Evolutionary conservation across 2,888 invertebrate species (phyloP).

Genomic region (Boloria selene): DNA sequence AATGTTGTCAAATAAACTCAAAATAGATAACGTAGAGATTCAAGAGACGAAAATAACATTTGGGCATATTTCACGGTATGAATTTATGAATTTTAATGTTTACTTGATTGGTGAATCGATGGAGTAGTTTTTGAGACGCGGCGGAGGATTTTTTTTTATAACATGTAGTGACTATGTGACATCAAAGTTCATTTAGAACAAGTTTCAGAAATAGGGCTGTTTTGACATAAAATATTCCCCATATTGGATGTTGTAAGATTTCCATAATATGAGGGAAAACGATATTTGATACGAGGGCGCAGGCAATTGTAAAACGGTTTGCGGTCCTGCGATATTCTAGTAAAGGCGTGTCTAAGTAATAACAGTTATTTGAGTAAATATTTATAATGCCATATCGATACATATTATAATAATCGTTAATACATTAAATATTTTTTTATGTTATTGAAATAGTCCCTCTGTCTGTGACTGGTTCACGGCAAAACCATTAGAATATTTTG

Average conservation of each 20-base stretch:
- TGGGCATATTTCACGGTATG: not conserved
- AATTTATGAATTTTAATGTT: conserved; percentile 11
- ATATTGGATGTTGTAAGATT: not conserved
- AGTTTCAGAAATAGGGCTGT: not conserved
- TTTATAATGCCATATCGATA: too few species aligned
- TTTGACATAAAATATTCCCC: not conserved
- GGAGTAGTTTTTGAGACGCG: too few species aligned
- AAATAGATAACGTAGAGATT: not conserved
- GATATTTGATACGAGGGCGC: conserved; percentile 8
- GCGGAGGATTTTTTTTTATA: too few species aligned
- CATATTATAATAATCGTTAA: too few species aligned
- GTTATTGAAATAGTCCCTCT: too few species aligned
- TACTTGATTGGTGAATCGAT: too few species aligned
- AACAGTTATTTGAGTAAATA: not conserved
- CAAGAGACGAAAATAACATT: not conserved
- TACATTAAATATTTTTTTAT: too few species aligned
- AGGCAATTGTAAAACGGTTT: conserved; percentile 13
- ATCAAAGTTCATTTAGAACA: too few species aligned
- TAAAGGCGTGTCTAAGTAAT: not conserved
- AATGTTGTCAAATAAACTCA: not conserved
- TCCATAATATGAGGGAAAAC: not conserved
- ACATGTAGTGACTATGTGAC: too few species aligned
- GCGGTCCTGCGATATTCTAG: conserved; percentile 13
- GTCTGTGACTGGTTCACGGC: too few species aligned
- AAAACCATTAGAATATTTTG: too few species aligned